These are phyloP conservation scores for Leiothrix lutea DNA, from an alignment of 2,113 vertebrate species.

Conservation along the genomic window DNA sequence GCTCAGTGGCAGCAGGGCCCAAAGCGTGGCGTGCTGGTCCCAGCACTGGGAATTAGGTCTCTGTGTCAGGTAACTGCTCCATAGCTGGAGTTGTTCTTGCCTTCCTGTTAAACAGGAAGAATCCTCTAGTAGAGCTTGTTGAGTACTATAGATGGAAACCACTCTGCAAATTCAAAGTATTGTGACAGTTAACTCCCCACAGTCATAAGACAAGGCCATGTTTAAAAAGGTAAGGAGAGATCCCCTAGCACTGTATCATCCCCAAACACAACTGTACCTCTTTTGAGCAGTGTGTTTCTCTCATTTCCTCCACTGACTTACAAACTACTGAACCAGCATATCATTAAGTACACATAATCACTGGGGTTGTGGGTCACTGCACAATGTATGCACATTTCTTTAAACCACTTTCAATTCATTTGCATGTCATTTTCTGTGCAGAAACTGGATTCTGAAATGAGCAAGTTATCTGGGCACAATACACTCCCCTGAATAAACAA, in stretches of 20 bases:
- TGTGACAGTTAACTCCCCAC: not conserved
- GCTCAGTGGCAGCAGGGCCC: not conserved
- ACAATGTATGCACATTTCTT: not conserved
- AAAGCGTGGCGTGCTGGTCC: fast-evolving
- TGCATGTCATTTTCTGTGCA: not conserved
- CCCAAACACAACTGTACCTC: not conserved
- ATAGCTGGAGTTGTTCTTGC: fast-evolving
- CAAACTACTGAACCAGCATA: not conserved
- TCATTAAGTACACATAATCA: not conserved
- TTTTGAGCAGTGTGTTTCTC: not conserved
- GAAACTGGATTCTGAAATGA: not conserved
- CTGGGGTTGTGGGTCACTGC: not conserved
- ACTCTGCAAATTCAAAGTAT: not conserved
- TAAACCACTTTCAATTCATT: not conserved
- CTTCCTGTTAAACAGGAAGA: not conserved
- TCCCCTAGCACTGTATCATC: not conserved
- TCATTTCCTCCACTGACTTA: not conserved
- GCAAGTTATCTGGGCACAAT: not conserved
- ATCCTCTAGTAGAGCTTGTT: not conserved
- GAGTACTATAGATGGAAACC: not conserved
- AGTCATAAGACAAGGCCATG: not conserved
- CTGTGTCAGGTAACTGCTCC: not conserved
- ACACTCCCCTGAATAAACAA: not conserved
- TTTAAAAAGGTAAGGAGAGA: not conserved
- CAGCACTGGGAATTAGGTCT: not conserved